Base-by-base conservation (phyloP, 2,888 invertebrate species). In the Malachius bipustulatus region DNA sequence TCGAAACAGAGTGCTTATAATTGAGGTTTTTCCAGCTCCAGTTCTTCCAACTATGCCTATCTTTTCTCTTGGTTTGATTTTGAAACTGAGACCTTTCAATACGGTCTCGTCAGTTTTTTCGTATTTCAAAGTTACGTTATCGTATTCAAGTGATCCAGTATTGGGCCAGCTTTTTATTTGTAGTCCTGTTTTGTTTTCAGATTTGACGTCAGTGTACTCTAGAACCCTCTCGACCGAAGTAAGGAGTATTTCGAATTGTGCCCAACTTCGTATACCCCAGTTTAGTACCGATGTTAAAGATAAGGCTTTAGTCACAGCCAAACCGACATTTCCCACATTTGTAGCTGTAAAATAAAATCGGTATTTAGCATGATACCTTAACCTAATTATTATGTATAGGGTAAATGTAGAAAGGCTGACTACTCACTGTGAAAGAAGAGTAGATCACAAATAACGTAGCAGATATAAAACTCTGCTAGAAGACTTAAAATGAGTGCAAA, bases 151-250 rank as follows among this genome's bases (percentile, higher is more conserved):
- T 42, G 66, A 67, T 1, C 84, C 87, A 13, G 70, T 57, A 12
- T 67, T 66, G 0, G 85, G 85, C 87, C 87, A 87, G 1, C 72
- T 66, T 8, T 70, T 64, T 14, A 73, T 71, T 24, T 78, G 77
- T 47, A 33, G 33, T 6, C 56, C 57, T 28, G 36, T 34, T 9
- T 39, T 42, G 6, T 46, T 37, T 47, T 66, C 65, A 3, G 50
- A 47, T 40, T 66, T 60, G 8, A 76, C 51, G 10, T 66, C 57
- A 1, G 68, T 52, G 33, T 62, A 61, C 43, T 61, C 62, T 24
- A 56, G 28, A 1, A 82, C 71, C 58, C 91, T 73, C 62, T 96
- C 94, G 0, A 94, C 90, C 6, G 84, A 80, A 2, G 84, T 87
- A 85, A 88, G 85, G 47, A 77, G 79, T 52, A 84, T 88, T 57